Percentiles rank a stretch among this genome's conserved stretches.
Conservation (phyloP, 2,888 invertebrate genomes). For the Latrodectus hesperus region DNA sequence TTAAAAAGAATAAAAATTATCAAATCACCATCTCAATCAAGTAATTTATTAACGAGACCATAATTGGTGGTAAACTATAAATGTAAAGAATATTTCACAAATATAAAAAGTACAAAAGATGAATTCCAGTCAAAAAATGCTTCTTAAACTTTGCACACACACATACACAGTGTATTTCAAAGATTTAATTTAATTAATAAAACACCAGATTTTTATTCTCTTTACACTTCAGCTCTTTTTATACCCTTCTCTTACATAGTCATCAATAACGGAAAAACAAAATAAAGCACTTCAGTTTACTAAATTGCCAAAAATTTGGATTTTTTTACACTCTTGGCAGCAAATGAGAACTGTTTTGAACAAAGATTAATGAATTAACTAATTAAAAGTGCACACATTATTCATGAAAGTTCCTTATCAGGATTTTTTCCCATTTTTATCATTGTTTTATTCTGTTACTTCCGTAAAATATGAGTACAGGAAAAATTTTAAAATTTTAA, state of each 20-base stretch:
- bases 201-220: slow-evolving; percentile 8
- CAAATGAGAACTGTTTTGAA: background rate
- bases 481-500: too few relatives aligned
- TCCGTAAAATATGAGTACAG: too few relatives aligned
- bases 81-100: background rate
- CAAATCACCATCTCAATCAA: background rate
- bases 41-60: background rate
- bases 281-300: slow-evolving; percentile 12
- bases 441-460: too few relatives aligned
- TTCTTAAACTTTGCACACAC: background rate
- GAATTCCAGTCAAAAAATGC: background rate
- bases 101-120: background rate
- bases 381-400: slow-evolving; percentile 26
- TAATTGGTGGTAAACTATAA: background rate
- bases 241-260: slow-evolving; percentile 28
- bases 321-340: slow-evolving; percentile 2
- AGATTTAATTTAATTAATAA: slow-evolving; percentile 37
- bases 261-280: slow-evolving; percentile 38
- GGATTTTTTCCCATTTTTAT: too few relatives aligned
- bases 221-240: slow-evolving; percentile 1
- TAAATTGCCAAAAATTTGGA: slow-evolving; percentile 21
- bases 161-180: background rate
- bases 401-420: too few relatives aligned
- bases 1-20: too few relatives aligned
- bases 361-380: slow-evolving; percentile 55